Conservation (phyloP, 2,797 vertebrate species). For the Xiphorhynchus erythropygius region DNA sequence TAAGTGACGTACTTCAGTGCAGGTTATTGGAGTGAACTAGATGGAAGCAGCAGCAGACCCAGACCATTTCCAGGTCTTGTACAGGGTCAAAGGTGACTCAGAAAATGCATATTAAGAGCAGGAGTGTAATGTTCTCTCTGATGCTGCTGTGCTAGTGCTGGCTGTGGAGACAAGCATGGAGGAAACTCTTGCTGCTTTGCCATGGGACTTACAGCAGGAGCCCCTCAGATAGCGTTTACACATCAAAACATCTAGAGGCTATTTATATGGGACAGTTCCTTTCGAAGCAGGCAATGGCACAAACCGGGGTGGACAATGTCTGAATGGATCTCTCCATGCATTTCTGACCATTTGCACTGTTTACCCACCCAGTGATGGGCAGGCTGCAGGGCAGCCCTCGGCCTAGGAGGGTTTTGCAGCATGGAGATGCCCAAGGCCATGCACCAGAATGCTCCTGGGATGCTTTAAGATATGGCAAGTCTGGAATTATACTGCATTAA, state of each 20-base stretch:
- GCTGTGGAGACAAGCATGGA: not conserved
- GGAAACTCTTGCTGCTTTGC: not conserved
- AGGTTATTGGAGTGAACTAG: not conserved
- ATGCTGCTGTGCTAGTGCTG: not conserved
- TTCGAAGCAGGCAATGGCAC: not conserved
- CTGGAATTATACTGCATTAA: not conserved
- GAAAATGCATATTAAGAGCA: not conserved
- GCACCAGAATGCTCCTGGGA: not conserved
- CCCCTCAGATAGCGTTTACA: not conserved
- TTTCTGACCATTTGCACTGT: not conserved
- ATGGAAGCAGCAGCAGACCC: not conserved
- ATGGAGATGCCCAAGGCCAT: fast-evolving
- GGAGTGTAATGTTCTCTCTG: not conserved
- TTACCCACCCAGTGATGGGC: fast-evolving
- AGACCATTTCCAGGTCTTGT: not conserved
- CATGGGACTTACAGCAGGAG: not conserved
- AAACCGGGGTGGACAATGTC: not conserved
- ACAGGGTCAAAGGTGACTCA: not conserved
- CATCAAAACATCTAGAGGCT: not conserved
- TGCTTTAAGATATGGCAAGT: not conserved
- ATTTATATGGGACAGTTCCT: not conserved
- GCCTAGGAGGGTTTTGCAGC: not conserved
- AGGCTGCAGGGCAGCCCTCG: not conserved
- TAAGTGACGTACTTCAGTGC: not conserved
- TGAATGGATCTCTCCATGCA: not conserved